phyloP scores from a whole-genome alignment of 2,888 invertebrate species.

The Nephrotoma appendiculata region DNA sequence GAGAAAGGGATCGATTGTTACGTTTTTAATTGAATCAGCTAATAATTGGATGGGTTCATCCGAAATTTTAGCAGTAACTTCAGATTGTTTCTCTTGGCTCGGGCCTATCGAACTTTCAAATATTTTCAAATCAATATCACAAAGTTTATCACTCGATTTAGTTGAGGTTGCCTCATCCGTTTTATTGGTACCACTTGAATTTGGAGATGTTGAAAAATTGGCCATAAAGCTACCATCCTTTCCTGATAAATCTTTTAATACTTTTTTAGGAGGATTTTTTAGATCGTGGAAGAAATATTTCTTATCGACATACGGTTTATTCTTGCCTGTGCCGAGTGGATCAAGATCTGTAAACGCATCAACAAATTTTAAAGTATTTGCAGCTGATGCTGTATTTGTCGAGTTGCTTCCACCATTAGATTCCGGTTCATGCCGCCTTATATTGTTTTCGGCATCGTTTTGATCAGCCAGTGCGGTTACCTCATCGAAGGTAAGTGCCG shows the following conservation, averaged over 20 bases:
- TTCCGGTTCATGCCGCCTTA: not conserved
- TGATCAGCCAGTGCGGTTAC: not conserved
- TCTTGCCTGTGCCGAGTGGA: conserved; percentile 81
- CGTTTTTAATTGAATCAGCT: not conserved
- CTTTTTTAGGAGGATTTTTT: conserved; percentile 88
- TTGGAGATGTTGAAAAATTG: conserved; percentile 8
- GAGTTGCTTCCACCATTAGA: not conserved
- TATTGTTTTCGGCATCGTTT: not conserved
- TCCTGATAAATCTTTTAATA: conserved; percentile 59
- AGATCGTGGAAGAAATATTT: conserved; percentile 93
- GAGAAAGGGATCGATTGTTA: conserved; percentile 47
- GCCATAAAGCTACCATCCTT: conserved; percentile 13
- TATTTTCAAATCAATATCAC: conserved; percentile 4
- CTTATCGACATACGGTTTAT: conserved; percentile 86
- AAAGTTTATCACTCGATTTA: not conserved
- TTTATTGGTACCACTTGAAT: not conserved
- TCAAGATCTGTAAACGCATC: conserved; percentile 90
- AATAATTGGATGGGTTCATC: not conserved
- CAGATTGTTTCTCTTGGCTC: not conserved
- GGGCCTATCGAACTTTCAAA: not conserved
- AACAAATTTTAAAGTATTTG: conserved; percentile 34
- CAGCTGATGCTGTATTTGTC: not conserved
- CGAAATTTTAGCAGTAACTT: not conserved
- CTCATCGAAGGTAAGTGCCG: not conserved
- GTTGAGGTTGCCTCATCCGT: not conserved